Evolutionary conservation across 2,888 invertebrate species (phyloP).

Genomic region (Cotesia congregata): DNA sequence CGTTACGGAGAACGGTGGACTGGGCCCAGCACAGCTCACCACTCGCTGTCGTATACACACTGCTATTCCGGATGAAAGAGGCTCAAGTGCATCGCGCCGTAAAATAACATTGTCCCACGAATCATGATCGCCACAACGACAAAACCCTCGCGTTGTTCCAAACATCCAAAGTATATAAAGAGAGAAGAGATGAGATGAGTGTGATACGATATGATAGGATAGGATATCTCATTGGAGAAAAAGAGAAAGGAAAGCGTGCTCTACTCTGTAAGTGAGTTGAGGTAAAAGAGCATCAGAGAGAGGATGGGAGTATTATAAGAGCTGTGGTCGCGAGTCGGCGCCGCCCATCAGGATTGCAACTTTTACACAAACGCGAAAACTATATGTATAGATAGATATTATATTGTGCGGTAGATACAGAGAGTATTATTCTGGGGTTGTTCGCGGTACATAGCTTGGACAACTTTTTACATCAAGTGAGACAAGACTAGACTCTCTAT

Average conservation of each 20-base stretch:
- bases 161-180: constrained; percentile 13
- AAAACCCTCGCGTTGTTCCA: constrained; percentile 22
- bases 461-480: constrained; percentile 31
- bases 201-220: not conserved
- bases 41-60: constrained; percentile 48
- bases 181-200: constrained; percentile 31
- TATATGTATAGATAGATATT: constrained; percentile 29
- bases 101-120: constrained; percentile 69
- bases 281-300: constrained; percentile 17
- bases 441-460: constrained; percentile 25
- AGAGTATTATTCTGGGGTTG: constrained; percentile 7
- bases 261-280: not conserved
- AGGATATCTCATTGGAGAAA: not conserved
- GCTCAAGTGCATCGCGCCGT: constrained; percentile 69
- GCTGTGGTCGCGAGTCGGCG: constrained; percentile 35
- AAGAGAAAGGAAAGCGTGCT: not conserved
- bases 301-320: constrained; percentile 23
- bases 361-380: constrained; percentile 32
- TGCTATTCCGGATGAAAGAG: constrained; percentile 66
- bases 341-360: constrained; percentile 35
- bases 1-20: constrained; percentile 43
- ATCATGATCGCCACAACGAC: constrained; percentile 50
- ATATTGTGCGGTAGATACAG: constrained; percentile 15
- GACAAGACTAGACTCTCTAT: constrained; percentile 24
- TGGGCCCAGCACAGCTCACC: constrained; percentile 42